Base-by-base conservation (phyloP, 2,113 vertebrate species). In the Chionis minor region DNA sequence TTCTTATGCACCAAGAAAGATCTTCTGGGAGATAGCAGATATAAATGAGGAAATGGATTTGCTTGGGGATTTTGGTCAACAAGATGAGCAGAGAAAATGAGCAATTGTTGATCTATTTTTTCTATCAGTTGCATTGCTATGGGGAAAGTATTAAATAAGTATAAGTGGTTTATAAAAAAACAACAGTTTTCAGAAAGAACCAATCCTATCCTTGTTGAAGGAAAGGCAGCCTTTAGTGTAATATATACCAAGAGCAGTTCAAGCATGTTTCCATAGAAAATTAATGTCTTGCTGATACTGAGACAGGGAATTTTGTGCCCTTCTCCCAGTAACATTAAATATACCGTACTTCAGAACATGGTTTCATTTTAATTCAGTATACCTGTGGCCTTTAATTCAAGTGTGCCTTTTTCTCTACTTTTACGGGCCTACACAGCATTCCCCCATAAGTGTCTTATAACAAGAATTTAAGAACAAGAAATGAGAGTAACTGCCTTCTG, bases 41-140 rank as follows among this genome's bases (percentile, higher is more conserved):
- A 88, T 44, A 95, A 93, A 96, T 67, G 71, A 97, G 81, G 80
- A 35, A 81, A 78, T 30, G 40, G 67, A 81, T 96, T 92, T 17
- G 52, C 84, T 73, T 86, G 79, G 79, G 75, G 81, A 35, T 78
- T 89, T 58, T 59, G 81, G 40, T 54, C 44, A 89, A 77, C 40
- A 72, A 77, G 28, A 90, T 61, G 69, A 95, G 40, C 69, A 92
- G 45, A 94, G 72, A 92, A 94, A 96, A 96, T 42, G 56, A 96
- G 42, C n/a, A 73, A 47, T 70, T 54, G 61, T 67, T 74, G 58
- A 90, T 44, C 40, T 65, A 44, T 75, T 92, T 92, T 85, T 82
- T 28, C 45, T 78, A 66, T 56, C 72, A 75, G 40, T 58, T 79
- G 44, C 58, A 51, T 52, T 85, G 81, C 74, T 96, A 47, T 69